Evolutionary conservation across 1,140 invertebrate species (phyloP).

Genomic region (Scaptomyza pallida): DNA sequence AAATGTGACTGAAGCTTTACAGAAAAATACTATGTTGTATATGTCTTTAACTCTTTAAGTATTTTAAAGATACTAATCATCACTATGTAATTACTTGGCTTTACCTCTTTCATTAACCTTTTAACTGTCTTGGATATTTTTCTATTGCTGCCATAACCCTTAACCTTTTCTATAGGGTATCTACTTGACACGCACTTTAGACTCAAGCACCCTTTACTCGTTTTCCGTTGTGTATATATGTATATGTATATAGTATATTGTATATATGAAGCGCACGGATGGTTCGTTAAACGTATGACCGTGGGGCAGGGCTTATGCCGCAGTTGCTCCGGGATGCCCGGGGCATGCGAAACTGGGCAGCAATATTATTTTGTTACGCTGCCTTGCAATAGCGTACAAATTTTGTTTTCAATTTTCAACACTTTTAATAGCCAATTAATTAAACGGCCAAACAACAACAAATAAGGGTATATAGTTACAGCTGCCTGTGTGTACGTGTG

Average conservation of each 20-base stretch:
- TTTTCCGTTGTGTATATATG: not conserved
- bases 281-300: constrained; percentile 10
- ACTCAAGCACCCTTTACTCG: not conserved
- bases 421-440: constrained; percentile 81
- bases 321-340: constrained; percentile 1
- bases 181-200: not conserved
- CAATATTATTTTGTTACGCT: constrained; percentile 42
- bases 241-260: no score
- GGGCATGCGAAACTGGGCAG: not conserved
- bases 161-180: not conserved
- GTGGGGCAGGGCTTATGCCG: constrained; percentile 10
- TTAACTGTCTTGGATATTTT: no score
- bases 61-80: no score
- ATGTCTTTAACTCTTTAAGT: not conserved
- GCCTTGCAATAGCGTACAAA: constrained; percentile 48
- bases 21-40: no score
- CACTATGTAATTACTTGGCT: no score
- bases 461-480: constrained; percentile 30
- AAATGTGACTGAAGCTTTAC: no score
- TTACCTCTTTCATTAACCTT: no score
- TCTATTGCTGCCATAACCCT: no score
- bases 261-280: constrained; percentile 1
- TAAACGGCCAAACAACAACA: constrained; percentile 69
- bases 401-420: constrained; percentile 79
- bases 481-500: not conserved